Evolutionary conservation across 37 sponge, comb jelly and placozoan species (phyloP).

Genomic region (Petrosia ficiformis): DNA sequence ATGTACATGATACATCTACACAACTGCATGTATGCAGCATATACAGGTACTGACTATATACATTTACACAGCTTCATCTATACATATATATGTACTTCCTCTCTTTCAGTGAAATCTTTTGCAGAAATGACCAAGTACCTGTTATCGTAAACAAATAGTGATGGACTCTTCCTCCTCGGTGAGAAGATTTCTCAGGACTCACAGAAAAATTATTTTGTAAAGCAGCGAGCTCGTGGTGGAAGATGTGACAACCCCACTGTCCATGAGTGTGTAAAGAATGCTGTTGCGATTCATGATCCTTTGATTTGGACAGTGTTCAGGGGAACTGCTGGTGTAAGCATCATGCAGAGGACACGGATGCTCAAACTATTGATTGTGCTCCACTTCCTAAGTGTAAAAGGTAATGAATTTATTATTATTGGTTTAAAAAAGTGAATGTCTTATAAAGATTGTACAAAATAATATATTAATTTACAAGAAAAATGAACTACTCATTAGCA

Average conservation of each 20-base stretch:
- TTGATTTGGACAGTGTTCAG: slow-evolving; percentile 9
- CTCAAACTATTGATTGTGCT: slow-evolving; percentile 7
- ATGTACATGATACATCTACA: no score
- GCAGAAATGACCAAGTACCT: not conserved
- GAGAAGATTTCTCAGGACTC: slow-evolving; percentile 23
- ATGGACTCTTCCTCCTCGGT: slow-evolving; percentile 5
- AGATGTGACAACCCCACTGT: slow-evolving; percentile 33
- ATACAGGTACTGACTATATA: no score
- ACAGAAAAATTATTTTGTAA: slow-evolving; percentile 20
- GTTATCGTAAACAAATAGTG: not conserved
- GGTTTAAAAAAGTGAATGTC: not conserved
- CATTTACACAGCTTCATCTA: no score
- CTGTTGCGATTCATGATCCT: slow-evolving; percentile 20
- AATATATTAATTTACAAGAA: not conserved
- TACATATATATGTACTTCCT: not conserved
- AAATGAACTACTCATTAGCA: no score
- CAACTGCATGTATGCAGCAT: not conserved
- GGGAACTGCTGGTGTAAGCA: slow-evolving; percentile 17
- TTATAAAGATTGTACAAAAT: not conserved
- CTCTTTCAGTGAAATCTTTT: slow-evolving; percentile 14
- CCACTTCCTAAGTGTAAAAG: slow-evolving; percentile 28
- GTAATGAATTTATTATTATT: not conserved
- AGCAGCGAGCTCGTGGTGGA: slow-evolving; percentile 24
- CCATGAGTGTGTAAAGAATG: slow-evolving; percentile 16
- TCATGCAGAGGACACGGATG: no score